Evolutionary conservation across 2,888 invertebrate genomes (phyloP).

Genomic region (Adineta ricciae): DNA sequence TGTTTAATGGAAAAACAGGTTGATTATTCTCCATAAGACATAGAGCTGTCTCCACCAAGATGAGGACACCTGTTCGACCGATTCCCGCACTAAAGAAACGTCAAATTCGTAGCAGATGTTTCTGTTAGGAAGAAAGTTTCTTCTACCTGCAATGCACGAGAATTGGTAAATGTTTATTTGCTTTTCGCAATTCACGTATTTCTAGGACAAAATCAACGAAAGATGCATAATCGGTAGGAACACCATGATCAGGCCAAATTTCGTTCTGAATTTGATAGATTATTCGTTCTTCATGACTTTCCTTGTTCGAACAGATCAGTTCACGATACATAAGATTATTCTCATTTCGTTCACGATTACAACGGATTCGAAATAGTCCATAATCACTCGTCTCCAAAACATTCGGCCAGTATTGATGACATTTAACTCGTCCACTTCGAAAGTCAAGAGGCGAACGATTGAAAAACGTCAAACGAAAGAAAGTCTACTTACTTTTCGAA

Average conservation of each 20-base stretch:
- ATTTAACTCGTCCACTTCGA: slow-evolving; percentile 64
- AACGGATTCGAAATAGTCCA: slow-evolving; percentile 39
- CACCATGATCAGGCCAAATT: slow-evolving; percentile 85
- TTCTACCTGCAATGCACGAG: slow-evolving; percentile 70
- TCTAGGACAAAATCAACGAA: slow-evolving; percentile 79
- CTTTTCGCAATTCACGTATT: slow-evolving; percentile 53
- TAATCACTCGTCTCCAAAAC: slow-evolving; percentile 60
- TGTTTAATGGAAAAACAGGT: slow-evolving; percentile 87
- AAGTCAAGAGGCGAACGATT: not conserved
- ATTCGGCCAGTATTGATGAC: slow-evolving; percentile 94
- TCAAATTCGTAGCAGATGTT: not conserved
- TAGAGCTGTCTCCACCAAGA: slow-evolving; percentile 92
- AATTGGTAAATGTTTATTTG: slow-evolving; percentile 57
- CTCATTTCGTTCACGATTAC: not conserved
- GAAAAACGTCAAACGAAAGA: not conserved
- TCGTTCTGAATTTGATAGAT: slow-evolving; percentile 91
- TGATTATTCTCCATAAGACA: slow-evolving; percentile 80
- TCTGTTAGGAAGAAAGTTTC: not conserved
- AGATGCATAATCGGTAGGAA: slow-evolving; percentile 79
- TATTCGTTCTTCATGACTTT: slow-evolving; percentile 62
- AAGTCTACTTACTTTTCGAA: not conserved
- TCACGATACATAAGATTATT: not conserved
- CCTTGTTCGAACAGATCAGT: not conserved
- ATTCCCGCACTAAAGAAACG: slow-evolving; percentile 66
- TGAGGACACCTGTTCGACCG: slow-evolving; percentile 89